phyloP scores from a whole-genome alignment of 2,888 invertebrate species.

The Hirtodrosophila trivittata region DNA sequence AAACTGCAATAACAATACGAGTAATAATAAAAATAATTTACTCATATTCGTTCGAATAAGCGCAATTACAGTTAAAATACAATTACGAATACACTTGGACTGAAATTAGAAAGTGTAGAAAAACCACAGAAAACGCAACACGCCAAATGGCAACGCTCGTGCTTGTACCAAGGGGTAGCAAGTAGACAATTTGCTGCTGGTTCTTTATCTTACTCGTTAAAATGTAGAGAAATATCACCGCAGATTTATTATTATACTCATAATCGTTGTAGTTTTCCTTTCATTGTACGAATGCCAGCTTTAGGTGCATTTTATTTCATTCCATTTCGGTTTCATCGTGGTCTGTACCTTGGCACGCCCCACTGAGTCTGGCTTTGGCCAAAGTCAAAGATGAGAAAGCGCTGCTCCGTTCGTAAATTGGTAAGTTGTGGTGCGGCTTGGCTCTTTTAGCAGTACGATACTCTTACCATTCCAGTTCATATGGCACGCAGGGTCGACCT shows the following conservation, averaged over 20 bases:
- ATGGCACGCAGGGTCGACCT: too few species aligned
- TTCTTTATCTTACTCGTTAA: conserved; percentile 53
- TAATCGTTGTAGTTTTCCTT: too few species aligned
- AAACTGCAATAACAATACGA: conserved; percentile 21
- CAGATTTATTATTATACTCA: conserved; percentile 26
- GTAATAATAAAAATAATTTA: conserved; percentile 23
- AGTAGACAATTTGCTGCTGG: conserved; percentile 15
- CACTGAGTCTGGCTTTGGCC: conserved; percentile 38
- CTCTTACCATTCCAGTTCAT: conserved; percentile 24
- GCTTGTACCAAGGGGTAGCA: too few species aligned
- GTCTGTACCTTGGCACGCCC: conserved; percentile 39
- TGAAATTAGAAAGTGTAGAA: conserved; percentile 66
- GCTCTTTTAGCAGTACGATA: too few species aligned
- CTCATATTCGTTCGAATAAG: conserved; percentile 18
- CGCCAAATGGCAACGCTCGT: too few species aligned
- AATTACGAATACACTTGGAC: too few species aligned
- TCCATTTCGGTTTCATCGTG: conserved; percentile 46
- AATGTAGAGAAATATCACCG: conserved; percentile 39
- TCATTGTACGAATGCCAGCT: too few species aligned
- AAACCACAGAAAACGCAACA: conserved; percentile 29
- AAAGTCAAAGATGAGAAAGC: conserved; percentile 67
- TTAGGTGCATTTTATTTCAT: conserved; percentile 15
- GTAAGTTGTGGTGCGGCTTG: too few species aligned
- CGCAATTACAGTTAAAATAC: conserved; percentile 42
- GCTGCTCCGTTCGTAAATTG: conserved; percentile 42